A percentile compares a stretch with the other conserved stretches of the same genome.
These are phyloP conservation scores for Rhagoletis zephyria DNA, from an alignment of 1,140 invertebrate genomes.

Conservation along the genomic window DNA sequence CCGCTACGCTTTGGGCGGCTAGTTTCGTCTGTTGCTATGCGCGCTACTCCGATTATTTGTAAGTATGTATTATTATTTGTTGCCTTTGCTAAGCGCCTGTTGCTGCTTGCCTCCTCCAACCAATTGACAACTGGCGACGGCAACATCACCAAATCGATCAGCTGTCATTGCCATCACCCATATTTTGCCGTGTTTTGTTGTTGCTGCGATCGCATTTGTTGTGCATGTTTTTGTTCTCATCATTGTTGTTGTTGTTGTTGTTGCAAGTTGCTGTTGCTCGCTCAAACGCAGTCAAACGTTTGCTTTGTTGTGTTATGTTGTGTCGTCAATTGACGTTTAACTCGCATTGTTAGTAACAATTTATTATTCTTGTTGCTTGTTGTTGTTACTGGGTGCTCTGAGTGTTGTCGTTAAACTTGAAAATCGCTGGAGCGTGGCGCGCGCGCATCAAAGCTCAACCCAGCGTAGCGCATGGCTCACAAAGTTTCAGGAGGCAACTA, in stretches of 20 bases:
- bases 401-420: conserved; percentile 54
- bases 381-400: background rate
- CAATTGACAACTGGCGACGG: background rate
- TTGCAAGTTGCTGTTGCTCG: background rate
- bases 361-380: background rate
- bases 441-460: conserved; percentile 36
- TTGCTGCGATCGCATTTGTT: background rate
- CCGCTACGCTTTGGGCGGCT: too few species aligned
- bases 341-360: conserved; percentile 16
- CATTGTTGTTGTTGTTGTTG: background rate
- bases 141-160: conserved; percentile 48
- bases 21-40: too few species aligned
- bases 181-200: background rate
- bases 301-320: conserved; percentile 37
- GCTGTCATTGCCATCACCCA: conserved; percentile 48
- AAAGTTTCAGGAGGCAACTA: background rate
- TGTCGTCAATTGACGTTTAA: conserved; percentile 29
- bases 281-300: conserved; percentile 34
- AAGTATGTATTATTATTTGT: background rate
- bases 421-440: conserved; percentile 54
- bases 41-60: background rate
- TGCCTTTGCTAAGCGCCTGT: background rate
- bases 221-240: background rate
- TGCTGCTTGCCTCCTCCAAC: background rate
- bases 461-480: background rate